Base-by-base conservation (phyloP, 2,888 invertebrate genomes). In the Pimpla rufipes region DNA sequence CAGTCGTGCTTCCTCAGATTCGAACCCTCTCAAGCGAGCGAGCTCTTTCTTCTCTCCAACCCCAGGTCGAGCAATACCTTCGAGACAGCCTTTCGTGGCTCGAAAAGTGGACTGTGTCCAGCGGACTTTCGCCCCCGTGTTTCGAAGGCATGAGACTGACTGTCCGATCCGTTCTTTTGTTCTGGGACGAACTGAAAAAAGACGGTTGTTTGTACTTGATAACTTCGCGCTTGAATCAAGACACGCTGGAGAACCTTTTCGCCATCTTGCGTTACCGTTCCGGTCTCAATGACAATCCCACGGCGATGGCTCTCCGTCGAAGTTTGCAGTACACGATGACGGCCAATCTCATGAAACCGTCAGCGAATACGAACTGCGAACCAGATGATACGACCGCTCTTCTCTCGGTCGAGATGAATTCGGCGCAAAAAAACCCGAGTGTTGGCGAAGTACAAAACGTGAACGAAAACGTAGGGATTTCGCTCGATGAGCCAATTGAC, bases 231-330 rank as follows among this genome's bases (percentile, higher is more conserved):
- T 62, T 87, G 2, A 86, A 87, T 79, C 88, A 86, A 75, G 89
- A 89, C 76, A 80, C 29, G 29, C 29, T 29, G 2, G 88, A 89
- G 79, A 89, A 87, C 75, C 70, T 85, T 18, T 86, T 88, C 79
- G 88, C 87, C 8, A 81, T 84, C 8, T 45, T 87, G 4, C 66
- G 86, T 64, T 84, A 77, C 71, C 74, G 85, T 40, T 84, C 85
- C 8, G 88, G 89, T 23, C 88, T 85, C n/a, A 67, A 50, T 10
- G 68, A 74, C 10, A 74, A 80, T 52, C 83, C 79, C 4, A 42
- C 75, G 1, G 35, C 83, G 0, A 52, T 70, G 66, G 3, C 18
- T 0, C 74, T 83, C 4, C 70, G 74, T 29, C 42, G 66, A 21
- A 75, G 68, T 37, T 50, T 83, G 23, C 75, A 79, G 45, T 79